Evolutionary conservation across 1,140 invertebrate genomes (phyloP), one percentile per base, ranked within the genome.

Genomic region (Drosophila tsacasi): DNA sequence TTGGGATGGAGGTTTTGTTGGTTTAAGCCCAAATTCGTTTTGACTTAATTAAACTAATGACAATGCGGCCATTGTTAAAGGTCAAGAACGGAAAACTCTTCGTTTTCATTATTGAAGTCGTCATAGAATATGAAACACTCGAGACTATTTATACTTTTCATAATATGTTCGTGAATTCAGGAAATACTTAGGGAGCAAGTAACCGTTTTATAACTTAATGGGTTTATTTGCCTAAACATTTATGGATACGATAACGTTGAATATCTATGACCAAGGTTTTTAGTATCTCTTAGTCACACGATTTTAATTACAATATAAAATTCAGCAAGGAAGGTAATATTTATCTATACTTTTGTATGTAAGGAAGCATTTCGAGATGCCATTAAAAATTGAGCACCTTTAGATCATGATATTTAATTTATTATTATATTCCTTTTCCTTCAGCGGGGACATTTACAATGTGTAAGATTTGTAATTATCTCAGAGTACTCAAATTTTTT

Each of bases 21-120:
- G n/a, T n/a, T n/a, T 35, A 15, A 9, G 7, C 8, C 25, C n/a
- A 32, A 62, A 55, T 25, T 47, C 13, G 23, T n/a, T n/a, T 57
- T 46, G 27, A 39, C 46, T 61, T 44, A n/a, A 42, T 17, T 62
- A 65, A 44, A 39, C 54, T 63, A 32, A 25, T 25, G 58, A 62
- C 25, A 25, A 42, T 35, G 39, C 37, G 27, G 27, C 19, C 30
- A 62, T 44, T 65, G 39, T 65, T 65, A 39, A 9, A 35, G 63
- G 57, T 65, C 63, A 61, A 65, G 37, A 65, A 65, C 17, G 25
- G 62, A 40, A 21, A 61, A 13, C 5, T 30, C 10, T 40, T 27
- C 32, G n/a, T n/a, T 21, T 55, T 37, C 32, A 37, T 37, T 23
- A 37, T n/a, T 55, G 21, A 23, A 55, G 30, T 54, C 13, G 30